phyloP scores from a whole-genome alignment of 2,888 invertebrate species.

The Schizaphis graminum region DNA sequence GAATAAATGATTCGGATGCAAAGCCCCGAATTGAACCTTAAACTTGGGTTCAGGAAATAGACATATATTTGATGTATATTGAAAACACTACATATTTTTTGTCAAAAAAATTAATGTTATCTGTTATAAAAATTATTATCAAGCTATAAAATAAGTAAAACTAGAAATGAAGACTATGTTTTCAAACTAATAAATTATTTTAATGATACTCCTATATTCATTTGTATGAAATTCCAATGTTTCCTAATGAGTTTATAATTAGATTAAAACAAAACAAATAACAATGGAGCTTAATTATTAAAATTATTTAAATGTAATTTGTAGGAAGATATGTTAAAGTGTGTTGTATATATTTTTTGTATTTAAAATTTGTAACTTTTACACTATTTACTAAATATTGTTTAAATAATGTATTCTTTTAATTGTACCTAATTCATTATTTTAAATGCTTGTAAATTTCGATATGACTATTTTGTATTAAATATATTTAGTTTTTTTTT shows the following conservation, averaged over 20 bases:
- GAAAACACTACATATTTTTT: background rate
- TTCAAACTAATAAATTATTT: conserved; percentile 1
- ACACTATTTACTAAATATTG: background rate
- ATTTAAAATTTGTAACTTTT: background rate
- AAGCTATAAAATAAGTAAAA: background rate
- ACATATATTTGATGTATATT: background rate
- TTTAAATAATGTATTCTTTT: background rate
- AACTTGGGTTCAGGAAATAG: too few species aligned
- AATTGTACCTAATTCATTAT: background rate
- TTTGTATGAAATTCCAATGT: too few species aligned
- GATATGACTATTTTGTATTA: background rate
- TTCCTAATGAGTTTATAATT: too few species aligned
- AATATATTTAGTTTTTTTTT: background rate
- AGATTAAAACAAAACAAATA: too few species aligned
- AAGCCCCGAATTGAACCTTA: too few species aligned
- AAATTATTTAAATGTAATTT: too few species aligned
- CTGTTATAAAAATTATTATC: background rate
- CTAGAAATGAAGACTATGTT: background rate
- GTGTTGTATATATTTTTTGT: background rate
- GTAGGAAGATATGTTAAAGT: too few species aligned
- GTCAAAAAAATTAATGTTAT: background rate
- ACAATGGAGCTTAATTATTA: too few species aligned
- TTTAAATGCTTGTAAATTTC: background rate
- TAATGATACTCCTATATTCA: background rate
- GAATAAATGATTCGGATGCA: too few species aligned